phyloP scores from a whole-genome alignment of 2,888 invertebrate genomes.

The Tholera decimalis region DNA sequence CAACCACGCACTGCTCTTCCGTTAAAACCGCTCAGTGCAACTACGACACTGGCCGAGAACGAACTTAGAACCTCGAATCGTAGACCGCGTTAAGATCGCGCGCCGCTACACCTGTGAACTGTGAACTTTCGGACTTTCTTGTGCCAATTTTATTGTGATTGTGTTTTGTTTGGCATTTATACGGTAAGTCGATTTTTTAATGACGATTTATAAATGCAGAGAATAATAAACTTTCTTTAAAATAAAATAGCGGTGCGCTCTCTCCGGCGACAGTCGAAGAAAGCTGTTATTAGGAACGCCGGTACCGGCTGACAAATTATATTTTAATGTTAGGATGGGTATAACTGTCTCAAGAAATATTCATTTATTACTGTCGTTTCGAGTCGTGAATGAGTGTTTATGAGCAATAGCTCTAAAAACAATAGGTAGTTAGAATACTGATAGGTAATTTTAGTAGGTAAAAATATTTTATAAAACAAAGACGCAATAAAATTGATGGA shows the following conservation, averaged over 20 bases:
- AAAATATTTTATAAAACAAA: conserved; percentile 15
- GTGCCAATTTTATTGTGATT: conserved; percentile 80
- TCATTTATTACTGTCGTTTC: conserved; percentile 3
- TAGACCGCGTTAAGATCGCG: conserved; percentile 71
- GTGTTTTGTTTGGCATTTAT: conserved; percentile 74
- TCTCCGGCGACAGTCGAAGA: conserved; percentile 76
- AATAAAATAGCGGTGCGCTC: conserved; percentile 71
- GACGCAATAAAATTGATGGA: not conserved
- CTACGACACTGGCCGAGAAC: conserved; percentile 87
- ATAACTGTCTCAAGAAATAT: conserved; percentile 12
- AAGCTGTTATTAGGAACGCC: conserved; percentile 72
- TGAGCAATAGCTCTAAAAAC: not conserved
- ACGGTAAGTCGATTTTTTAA: conserved; percentile 72
- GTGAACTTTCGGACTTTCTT: conserved; percentile 82
- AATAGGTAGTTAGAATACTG: not conserved
- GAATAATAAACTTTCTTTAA: conserved; percentile 70
- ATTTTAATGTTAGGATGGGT: conserved; percentile 50
- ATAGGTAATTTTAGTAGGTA: not conserved
- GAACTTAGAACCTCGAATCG: conserved; percentile 84
- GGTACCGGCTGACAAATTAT: conserved; percentile 67
- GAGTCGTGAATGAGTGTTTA: not conserved
- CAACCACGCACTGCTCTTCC: conserved; percentile 84
- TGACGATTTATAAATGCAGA: conserved; percentile 38
- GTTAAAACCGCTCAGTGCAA: conserved; percentile 85
- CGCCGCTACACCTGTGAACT: conserved; percentile 78